phyloP scores from a whole-genome alignment of 2,113 vertebrate species.

The Limnothrissa miodon region DNA sequence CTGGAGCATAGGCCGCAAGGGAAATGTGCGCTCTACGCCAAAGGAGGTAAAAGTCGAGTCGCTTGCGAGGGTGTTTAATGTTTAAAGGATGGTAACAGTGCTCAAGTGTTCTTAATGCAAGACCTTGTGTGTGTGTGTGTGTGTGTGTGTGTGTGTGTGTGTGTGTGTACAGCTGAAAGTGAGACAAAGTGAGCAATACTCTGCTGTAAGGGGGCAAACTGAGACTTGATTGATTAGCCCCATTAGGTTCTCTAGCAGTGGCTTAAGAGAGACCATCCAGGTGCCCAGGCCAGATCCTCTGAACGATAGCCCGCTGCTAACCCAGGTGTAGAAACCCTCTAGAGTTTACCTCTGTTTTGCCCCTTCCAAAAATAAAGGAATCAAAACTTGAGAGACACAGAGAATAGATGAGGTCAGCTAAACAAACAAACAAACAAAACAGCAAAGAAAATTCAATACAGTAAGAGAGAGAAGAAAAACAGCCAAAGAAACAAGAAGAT shows the following conservation, averaged over 20 bases:
- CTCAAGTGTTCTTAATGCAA: neutral
- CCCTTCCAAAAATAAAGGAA: neutral
- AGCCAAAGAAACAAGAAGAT: conserved; percentile 12
- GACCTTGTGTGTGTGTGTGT: conserved; percentile 25
- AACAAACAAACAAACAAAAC: neutral
- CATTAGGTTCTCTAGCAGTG: neutral
- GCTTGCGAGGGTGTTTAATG: neutral
- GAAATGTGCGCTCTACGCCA: neutral
- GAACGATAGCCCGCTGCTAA: neutral
- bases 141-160: conserved; percentile 34
- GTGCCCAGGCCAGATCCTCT: neutral
- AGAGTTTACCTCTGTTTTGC: neutral
- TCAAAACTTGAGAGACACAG: neutral
- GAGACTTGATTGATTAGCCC: neutral
- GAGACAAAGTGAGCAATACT: neutral
- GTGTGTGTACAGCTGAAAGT: neutral
- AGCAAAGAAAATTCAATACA: too few species aligned
- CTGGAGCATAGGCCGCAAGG: neutral
- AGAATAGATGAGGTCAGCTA: neutral
- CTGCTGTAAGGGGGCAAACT: neutral
- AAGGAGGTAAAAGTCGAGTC: neutral
- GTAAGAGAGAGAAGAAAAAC: neutral
- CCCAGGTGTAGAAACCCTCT: neutral
- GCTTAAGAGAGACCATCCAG: neutral
- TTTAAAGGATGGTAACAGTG: neutral